Base-by-base conservation (phyloP, 2,888 invertebrate species). In the Pterostichus niger region DNA sequence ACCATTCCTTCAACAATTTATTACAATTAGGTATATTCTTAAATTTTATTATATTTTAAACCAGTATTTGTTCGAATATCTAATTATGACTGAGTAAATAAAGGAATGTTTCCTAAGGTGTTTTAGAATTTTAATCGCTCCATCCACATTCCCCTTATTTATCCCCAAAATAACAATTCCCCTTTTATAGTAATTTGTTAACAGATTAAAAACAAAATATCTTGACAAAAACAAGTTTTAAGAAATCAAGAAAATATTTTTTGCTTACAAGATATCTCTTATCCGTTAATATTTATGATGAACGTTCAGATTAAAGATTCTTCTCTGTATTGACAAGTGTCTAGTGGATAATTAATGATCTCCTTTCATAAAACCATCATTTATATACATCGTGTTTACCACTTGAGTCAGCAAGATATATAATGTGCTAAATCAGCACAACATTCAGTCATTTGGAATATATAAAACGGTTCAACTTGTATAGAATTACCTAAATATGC, bases 321-420 rank as follows among this genome's bases (percentile, higher is more conserved):
- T 44, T 13, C 40, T 44, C 9, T 10, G 44, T 71, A 71, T 71
- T 71, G 68, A 44, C 68, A 71, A 71, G 68, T 71, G 44, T 46
- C 68, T 40, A 17, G 44, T 10, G 13, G 40, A 71, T 71, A 44
- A 71, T 71, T 71, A 71, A 71, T 71, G 68, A 44, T 71, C 68
- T 17, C 15, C 44, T 71, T 44, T 17, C 40, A 44, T 13, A 31
- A 71, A 64, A 71, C 13, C 44, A 71, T 44, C 68, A 71, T 71
- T 71, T 71, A 71, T 44, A 71, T 15, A 40, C 68, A 71, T 71
- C 68, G 17, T 71, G 68, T 71, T 71, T 71, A 71, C 40, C 68
- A 71, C 13, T 71, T 71, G 44, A 40, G 68, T 71, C 68, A 71
- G 68, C 68, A 44, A 44, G 68, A 71, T 3, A 71, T 11, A 44